Evolutionary conservation across 2,797 vertebrate genomes (phyloP), one percentile per base, ranked within the genome.

Genomic region (Coregonus sp.): DNA sequence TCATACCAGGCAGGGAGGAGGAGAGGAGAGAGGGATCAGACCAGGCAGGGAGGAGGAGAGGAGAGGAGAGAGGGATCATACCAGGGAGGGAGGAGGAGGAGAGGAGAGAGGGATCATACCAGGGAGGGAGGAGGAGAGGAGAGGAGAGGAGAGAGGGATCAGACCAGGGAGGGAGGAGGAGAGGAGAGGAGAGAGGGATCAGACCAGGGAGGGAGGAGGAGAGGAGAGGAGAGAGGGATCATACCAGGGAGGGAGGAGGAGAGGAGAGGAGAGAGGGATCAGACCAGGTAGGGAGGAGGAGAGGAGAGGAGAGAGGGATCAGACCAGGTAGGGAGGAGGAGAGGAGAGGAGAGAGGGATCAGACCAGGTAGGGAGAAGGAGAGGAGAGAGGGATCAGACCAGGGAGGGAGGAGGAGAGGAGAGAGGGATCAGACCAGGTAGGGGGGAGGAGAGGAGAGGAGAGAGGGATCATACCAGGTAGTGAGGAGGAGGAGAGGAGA

Each of bases 11-110:
- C 37, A 18, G 37, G 1, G 63, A 29, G 1, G 12, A 65, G 12
- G 12, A 20, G 11, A 20, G 25, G 56, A 78, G 75, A 75, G 14
- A 25, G 66, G 25, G 56, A 47, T 61, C 78, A 59, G 33, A 2
- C 25, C 63, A n/a, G 51, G 18, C 71, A 59, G 61, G 56, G 73
- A 77, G 78, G 67, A 20, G 40, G 40, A 74, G 72, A 81, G 31
- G 67, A 82, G 76, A 63, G 67, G 52, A 4, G 29, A 18, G 20
- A 72, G 75, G 84, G 71, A 68, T 0, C 15, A 59, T 2, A n/a
- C 50, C 18, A 37, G 16, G 31, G 14, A 29, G 72, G 65, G 61
- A 33, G 61, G 76, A 70, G 20, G 61, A 77, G 75, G 50, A 18
- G 15, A 37, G 73, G 72, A 82, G 80, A 70, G 77, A 25, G 25